Evolutionary conservation across 2,113 vertebrate species (phyloP).

Genomic region (Phocoena sinus): DNA sequence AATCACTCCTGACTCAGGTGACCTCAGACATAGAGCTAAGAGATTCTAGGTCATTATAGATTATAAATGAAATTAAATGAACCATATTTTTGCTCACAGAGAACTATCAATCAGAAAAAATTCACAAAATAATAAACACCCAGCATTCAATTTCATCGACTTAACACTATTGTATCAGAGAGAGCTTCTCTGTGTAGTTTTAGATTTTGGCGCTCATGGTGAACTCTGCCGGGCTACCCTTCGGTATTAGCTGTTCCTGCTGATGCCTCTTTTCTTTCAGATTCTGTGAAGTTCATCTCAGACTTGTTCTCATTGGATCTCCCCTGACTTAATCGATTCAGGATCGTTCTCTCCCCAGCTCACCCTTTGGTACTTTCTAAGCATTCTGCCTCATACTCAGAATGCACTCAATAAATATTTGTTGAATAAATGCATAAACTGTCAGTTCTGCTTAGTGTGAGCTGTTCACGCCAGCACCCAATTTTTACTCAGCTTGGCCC

Average conservation of each 20-base stretch:
- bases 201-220: neutral
- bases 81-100: neutral
- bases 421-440: conserved; percentile 52
- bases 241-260: neutral
- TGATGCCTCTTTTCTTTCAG: neutral
- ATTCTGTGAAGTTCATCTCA: neutral
- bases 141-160: neutral
- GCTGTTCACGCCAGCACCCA: neutral
- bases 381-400: neutral
- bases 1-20: neutral
- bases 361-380: conserved; percentile 22
- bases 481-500: neutral
- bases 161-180: neutral
- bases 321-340: neutral
- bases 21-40: neutral
- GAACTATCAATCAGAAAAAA: conserved; percentile 20
- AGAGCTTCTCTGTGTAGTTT: neutral
- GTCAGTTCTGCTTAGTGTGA: conserved; percentile 43
- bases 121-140: neutral
- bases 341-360: neutral
- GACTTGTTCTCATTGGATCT: neutral
- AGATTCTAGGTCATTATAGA: neutral
- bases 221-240: neutral
- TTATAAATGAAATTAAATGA: conserved; percentile 33
- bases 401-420: conserved; percentile 62